Base-by-base conservation (phyloP, 2,888 invertebrate genomes). In the Drosophila barbarae region DNA sequence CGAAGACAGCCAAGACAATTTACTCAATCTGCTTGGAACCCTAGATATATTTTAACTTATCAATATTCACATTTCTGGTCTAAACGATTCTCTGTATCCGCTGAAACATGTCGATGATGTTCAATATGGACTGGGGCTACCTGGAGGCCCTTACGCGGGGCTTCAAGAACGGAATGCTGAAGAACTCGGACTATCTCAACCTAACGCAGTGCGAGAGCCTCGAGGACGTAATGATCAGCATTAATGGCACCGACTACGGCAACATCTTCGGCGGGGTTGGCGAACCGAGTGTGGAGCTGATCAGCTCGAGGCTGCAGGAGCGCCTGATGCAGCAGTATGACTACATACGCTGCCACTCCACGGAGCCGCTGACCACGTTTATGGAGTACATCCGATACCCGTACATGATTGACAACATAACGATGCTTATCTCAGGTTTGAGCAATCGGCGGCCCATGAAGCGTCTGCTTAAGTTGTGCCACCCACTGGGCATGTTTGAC, bases 361-460 rank as follows among this genome's bases (percentile, higher is more conserved):
- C 98, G 8, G 98, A 98, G 87, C 98, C 98, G 0, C 91, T 99
- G 57, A 95, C 97, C 28, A 98, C 97, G 30, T 99, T 99, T 90
- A 90, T 99, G 84, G 99, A 99, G 89, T 99, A 97, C 88, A 98
- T 99, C 61, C 98, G 98, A 81, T 98, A 98, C 92, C 97, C 98
- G 88, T 98, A 99, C 90, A 99, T 99, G 99, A 99, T 99, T 87
- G 98, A 99, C 90, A 99, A 99, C 90, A 98, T 99, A 58, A 98
- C 98, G 79, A 90, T 98, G 70, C 91, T 99, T 86, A 98, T 99
- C 79, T 98, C 99, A 69, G 99, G 99, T 9, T 98, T 98, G 44
- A 91, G 98, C 54, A 98, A 99, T 90, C 98, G 98, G 89, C 92
- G 98, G 77, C 97, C 98, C 8, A 97, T 99, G 87, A 95, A 96